Evolutionary conservation across 2,797 vertebrate species (phyloP).

Genomic region (Sebastes kiyomatsui): DNA sequence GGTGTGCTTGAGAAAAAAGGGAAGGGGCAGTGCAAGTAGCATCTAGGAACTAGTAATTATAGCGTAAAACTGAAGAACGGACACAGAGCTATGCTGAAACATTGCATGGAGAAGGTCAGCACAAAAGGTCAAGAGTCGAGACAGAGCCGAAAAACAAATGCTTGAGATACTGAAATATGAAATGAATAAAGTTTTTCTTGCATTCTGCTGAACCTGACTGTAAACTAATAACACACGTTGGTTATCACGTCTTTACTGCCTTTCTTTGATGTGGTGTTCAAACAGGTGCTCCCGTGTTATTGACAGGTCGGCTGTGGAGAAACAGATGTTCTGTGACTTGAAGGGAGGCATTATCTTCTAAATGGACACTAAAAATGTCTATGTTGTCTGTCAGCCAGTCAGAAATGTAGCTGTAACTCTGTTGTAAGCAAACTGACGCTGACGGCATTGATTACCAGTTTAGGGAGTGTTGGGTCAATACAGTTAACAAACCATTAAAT

Average conservation of each 20-base stretch:
- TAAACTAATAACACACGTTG: neutral
- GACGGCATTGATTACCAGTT: slow-evolving; percentile 48
- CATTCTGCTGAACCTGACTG: neutral
- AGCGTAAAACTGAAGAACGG: slow-evolving; percentile 5
- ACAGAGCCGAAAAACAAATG: neutral
- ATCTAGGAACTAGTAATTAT: slow-evolving; percentile 32
- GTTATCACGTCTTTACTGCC: neutral
- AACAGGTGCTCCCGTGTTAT: slow-evolving; percentile 1
- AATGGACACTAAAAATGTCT: slow-evolving; percentile 31
- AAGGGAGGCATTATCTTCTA: slow-evolving; percentile 21
- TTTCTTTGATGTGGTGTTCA: slow-evolving; percentile 34
- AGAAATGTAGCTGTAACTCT: slow-evolving; percentile 25
- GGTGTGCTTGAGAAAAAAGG: slow-evolving; percentile 9
- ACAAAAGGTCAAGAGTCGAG: slow-evolving; percentile 2
- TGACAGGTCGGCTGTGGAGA: slow-evolving; percentile 12
- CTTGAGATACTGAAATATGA: neutral
- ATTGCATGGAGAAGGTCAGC: neutral
- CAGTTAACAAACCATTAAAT: slow-evolving; percentile 55
- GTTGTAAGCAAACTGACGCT: neutral
- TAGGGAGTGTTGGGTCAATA: slow-evolving; percentile 27
- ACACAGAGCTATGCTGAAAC: slow-evolving; percentile 3
- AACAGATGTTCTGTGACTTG: slow-evolving; percentile 53
- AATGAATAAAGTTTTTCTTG: neutral
- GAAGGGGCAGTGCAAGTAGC: neutral
- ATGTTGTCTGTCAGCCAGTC: slow-evolving; percentile 16